Evolutionary conservation across 92 coral and sea anemone genomes (phyloP).

Genomic region (Blastomussa wellsi): DNA sequence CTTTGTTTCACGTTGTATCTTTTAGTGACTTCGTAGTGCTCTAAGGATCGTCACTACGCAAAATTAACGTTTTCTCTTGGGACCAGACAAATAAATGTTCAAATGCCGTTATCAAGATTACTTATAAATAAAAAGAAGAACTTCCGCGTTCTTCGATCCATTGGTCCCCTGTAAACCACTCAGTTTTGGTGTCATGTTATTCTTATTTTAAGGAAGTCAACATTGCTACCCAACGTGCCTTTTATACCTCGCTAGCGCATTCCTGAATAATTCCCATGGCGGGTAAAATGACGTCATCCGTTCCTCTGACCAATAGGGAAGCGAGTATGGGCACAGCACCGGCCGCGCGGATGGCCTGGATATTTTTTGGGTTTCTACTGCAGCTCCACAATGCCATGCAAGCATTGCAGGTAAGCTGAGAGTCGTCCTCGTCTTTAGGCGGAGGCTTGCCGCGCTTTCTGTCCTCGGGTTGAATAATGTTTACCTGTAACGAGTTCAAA

Average conservation of each 20-base stretch:
- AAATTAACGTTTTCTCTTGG: too few species aligned
- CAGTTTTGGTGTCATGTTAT: too few species aligned
- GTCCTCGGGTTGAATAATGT: constrained; percentile 46
- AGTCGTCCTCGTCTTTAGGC: constrained; percentile 37
- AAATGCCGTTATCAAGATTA: too few species aligned
- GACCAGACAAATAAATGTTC: too few species aligned
- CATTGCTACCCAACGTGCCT: not conserved
- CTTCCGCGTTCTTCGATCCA: too few species aligned
- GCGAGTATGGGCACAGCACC: constrained; percentile 84
- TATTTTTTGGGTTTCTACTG: constrained; percentile 64
- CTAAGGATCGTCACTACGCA: too few species aligned
- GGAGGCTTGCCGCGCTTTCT: constrained; percentile 1
- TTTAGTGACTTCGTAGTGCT: too few species aligned
- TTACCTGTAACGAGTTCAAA: constrained; percentile 39
- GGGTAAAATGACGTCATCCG: constrained; percentile 71
- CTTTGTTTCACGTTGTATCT: too few species aligned
- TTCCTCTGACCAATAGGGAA: constrained; percentile 62
- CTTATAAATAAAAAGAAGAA: too few species aligned
- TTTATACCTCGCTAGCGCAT: constrained; percentile 78
- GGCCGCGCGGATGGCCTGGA: constrained; percentile 72
- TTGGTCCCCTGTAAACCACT: too few species aligned
- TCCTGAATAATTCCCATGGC: constrained; percentile 87
- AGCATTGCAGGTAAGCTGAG: constrained; percentile 57
- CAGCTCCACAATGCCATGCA: constrained; percentile 96
- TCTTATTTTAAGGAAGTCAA: too few species aligned